Conservation (phyloP, 2,113 vertebrate genomes). For the Cisticola juncidis region DNA sequence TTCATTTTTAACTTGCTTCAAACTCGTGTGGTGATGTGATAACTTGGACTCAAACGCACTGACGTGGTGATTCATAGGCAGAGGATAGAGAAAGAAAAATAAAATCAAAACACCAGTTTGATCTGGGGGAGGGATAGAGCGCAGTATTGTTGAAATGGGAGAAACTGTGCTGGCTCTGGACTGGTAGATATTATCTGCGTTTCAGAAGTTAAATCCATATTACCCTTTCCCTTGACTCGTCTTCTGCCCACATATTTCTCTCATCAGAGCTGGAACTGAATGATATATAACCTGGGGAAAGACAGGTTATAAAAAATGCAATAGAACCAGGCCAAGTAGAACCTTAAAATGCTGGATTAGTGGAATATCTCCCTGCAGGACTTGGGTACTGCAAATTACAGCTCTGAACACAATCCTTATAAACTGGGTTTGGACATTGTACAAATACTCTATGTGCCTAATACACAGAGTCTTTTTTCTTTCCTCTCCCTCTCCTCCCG, state of each 20-base stretch:
- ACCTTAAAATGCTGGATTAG: neutral
- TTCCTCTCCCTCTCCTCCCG: neutral
- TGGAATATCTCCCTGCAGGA: neutral
- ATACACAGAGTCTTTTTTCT: neutral
- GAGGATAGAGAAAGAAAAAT: neutral
- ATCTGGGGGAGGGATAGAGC: neutral
- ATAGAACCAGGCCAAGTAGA: neutral
- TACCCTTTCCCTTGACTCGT: neutral
- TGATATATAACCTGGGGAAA: conserved; percentile 13
- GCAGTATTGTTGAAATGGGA: neutral
- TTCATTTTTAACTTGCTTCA: neutral
- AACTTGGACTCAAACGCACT: neutral
- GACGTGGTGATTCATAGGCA: neutral
- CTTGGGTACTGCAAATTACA: neutral
- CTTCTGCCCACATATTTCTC: neutral
- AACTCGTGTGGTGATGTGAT: neutral
- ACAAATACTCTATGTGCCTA: neutral
- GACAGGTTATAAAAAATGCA: conserved; percentile 8
- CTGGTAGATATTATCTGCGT: neutral
- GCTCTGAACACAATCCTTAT: neutral
- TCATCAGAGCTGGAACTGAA: conserved; percentile 27
- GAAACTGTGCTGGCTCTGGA: neutral
- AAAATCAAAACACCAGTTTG: neutral
- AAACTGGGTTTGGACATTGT: neutral
- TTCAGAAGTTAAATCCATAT: conserved; percentile 15